Conservation (phyloP, 2,113 vertebrate species). For the Ariopsis seemanni region DNA sequence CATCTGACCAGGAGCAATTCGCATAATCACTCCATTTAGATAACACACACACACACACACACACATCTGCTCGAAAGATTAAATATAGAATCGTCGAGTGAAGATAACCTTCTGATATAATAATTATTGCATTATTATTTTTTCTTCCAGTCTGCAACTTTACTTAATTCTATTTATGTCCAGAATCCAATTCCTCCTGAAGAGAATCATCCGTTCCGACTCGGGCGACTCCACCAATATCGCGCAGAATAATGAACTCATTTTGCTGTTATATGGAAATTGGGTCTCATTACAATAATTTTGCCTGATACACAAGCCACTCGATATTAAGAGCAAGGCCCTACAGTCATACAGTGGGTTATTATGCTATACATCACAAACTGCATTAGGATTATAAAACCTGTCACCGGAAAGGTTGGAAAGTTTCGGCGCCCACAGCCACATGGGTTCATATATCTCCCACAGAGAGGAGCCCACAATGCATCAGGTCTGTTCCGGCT, state of each 20-base stretch:
- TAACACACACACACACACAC: constrained; percentile 38
- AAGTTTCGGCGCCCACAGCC: constrained; percentile 70
- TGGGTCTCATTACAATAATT: constrained; percentile 83
- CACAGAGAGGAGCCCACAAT: constrained; percentile 64
- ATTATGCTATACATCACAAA: constrained; percentile 85
- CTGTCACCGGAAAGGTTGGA: constrained; percentile 76
- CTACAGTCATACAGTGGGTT: constrained; percentile 76
- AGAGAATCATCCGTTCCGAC: constrained; percentile 77
- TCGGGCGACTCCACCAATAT: constrained; percentile 72
- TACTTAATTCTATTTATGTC: constrained; percentile 74
- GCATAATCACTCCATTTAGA: constrained; percentile 40
- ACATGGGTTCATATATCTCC: constrained; percentile 71
- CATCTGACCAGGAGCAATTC: constrained; percentile 51
- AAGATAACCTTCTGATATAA: constrained; percentile 70
- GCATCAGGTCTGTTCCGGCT: constrained; percentile 62
- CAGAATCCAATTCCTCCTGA: constrained; percentile 73
- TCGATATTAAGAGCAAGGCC: constrained; percentile 79
- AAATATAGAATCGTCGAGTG: constrained; percentile 47
- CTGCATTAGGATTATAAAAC: constrained; percentile 78
- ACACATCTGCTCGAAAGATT: constrained; percentile 51
- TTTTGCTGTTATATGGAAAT: constrained; percentile 83
- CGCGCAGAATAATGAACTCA: constrained; percentile 83
- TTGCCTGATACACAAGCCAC: constrained; percentile 75
- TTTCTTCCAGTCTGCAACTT: constrained; percentile 62
- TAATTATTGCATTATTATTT: constrained; percentile 71